phyloP scores from a whole-genome alignment of 1,140 invertebrate genomes.

The Druon quercuslanigerum region DNA sequence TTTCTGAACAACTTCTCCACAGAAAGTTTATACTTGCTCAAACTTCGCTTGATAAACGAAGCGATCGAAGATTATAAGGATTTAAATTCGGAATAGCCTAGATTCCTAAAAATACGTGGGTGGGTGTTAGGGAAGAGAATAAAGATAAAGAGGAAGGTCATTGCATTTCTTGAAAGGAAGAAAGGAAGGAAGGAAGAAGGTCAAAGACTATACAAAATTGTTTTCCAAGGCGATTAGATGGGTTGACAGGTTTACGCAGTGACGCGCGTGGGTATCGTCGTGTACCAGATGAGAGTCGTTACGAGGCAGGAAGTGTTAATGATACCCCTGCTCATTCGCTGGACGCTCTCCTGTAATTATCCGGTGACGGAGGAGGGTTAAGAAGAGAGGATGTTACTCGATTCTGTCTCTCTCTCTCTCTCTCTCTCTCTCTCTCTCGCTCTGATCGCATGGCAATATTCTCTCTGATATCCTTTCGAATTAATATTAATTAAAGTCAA shows the following conservation, averaged over 20 bases:
- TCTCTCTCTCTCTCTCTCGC: too few relatives aligned
- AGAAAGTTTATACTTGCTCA: too few relatives aligned
- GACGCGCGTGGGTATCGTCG: slow-evolving; percentile 65
- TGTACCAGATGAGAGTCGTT: slow-evolving; percentile 72
- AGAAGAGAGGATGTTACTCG: slow-evolving; percentile 55
- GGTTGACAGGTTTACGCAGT: slow-evolving; percentile 69
- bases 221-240: slow-evolving; percentile 59
- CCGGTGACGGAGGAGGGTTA: slow-evolving; percentile 47
- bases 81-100: too few relatives aligned
- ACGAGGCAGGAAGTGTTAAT: slow-evolving; percentile 75
- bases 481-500: slow-evolving; percentile 54
- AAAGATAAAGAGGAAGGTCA: too few relatives aligned
- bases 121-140: too few relatives aligned
- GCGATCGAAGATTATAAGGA: too few relatives aligned
- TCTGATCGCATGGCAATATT: slow-evolving; percentile 36
- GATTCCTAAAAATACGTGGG: too few relatives aligned
- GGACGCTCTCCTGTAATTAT: slow-evolving; percentile 74
- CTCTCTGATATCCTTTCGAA: slow-evolving; percentile 45
- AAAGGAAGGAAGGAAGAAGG: not conserved
- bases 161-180: not conserved
- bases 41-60: too few relatives aligned
- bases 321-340: slow-evolving; percentile 74
- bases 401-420: slow-evolving; percentile 44
- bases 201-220: slow-evolving; percentile 34
- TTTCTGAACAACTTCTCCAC: too few relatives aligned